Evolutionary conservation across 2,888 invertebrate species (phyloP), one percentile per base, ranked within the genome.

Genomic region (Allophyes oxyacanthae): DNA sequence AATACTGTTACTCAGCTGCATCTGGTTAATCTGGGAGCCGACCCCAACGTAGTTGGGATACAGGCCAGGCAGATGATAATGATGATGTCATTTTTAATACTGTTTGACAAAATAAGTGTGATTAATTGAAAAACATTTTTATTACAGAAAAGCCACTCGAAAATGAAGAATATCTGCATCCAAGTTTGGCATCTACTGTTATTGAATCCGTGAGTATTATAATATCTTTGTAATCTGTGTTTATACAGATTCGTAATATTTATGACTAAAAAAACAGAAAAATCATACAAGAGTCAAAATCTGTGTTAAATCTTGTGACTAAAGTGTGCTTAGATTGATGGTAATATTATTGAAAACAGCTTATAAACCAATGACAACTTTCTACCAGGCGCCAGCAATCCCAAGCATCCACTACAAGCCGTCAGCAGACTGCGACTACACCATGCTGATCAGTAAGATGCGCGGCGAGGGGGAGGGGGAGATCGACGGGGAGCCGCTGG

Each of bases 371-470:
- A 14, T 10, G 5, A 20, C 4, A 15, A 26, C 8, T 4, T 34
- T 66, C n/a, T 48, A 63, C n/a, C 85, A 95, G 94, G 94, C 94
- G 0, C 94, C 94, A 36, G 88, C 92, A 78, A 95, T 95, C 85
- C 88, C 96, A 86, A 86, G 95, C 89, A 96, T 97, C 71, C 95
- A 95, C 74, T 98, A 97, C 91, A 97, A 97, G 81, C 97, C 97
- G 9, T 97, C 97, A 2, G 96, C 97, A 0, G 97, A 98, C 94
- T 98, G 98, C 88, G 96, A 98, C 59, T 98, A 98, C 88, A 97
- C 97, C 7, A 96, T 98, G 95, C 93, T 98, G 69, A 97, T 98
- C 40, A 97, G 96, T 78, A 97, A 97, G 87, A 97, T 98, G 79
- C 96, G 97, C 60, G 97, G 97, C 30, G 83, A 85, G 37, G 79